These are phyloP conservation scores for Anoplopoma fimbria DNA, from an alignment of 2,113 vertebrate species.

Conservation along the genomic window DNA sequence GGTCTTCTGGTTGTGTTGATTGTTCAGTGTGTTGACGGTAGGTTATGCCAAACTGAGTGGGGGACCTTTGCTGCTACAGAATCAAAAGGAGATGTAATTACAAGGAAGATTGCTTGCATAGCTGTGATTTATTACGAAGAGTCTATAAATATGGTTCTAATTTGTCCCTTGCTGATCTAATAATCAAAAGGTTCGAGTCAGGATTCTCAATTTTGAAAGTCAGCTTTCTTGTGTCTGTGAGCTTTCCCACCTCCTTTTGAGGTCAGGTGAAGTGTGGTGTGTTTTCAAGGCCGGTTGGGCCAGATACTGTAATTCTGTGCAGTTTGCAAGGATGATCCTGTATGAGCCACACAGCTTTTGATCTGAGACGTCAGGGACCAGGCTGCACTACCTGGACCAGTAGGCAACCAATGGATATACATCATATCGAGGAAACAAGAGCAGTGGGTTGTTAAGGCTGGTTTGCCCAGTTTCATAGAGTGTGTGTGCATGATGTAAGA, in stretches of 20 bases:
- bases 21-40: neutral
- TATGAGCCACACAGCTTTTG: neutral
- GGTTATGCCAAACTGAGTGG: neutral
- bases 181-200: neutral
- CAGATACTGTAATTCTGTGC: constrained; percentile 5
- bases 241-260: constrained; percentile 30
- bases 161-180: neutral
- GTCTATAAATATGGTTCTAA: neutral
- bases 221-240: constrained; percentile 15
- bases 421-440: neutral
- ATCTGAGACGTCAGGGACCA: neutral
- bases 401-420: neutral
- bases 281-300: constrained; percentile 27
- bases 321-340: neutral
- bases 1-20: constrained; percentile 31
- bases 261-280: constrained; percentile 37
- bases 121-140: neutral
- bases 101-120: neutral
- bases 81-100: neutral
- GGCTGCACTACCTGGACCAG: neutral
- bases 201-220: constrained; percentile 5
- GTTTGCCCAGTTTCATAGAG: neutral
- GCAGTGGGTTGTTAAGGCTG: neutral
- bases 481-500: neutral
- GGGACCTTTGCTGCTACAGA: neutral